Base-by-base conservation (phyloP, 1,140 invertebrate species). In the Drosophila miranda region DNA sequence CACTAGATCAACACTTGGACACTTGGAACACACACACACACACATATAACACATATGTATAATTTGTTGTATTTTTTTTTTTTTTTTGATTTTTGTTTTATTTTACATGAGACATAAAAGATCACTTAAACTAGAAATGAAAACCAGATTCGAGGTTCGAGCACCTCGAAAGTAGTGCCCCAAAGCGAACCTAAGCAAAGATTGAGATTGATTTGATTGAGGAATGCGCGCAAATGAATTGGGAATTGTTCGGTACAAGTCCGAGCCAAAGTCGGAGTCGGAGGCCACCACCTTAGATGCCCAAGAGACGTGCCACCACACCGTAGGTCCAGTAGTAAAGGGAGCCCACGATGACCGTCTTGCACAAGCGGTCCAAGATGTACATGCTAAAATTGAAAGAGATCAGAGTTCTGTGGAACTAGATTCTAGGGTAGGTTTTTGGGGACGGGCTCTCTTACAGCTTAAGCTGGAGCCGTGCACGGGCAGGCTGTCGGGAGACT, bases 401-500 rank as follows among this genome's bases (percentile, higher is more conserved):
- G 14, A 42, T 62, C 45, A 48, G 28, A 62, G 14, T 52, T 64
- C 16, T 38, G 19, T 23, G 46, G 11, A 42, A 28, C 8, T 14
- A 8, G n/a, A 5, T 9, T 21, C 44, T n/a, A 16, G 30, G 6
- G 51, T 6, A 4, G 50, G 43, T 19, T 14, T 28, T n/a, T 46
- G 30, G 11, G 34, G 23, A 9, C 8, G 28, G 30, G 8, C 23
- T 51, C 52, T 41, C 94, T 94, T 92, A 96, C 96, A 96, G 92
- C 91, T 93, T 95, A 60, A 95, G 93, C 78, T 96, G 94, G 11
- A 94, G 91, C 59, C 95, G 93, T 19, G 95, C 95, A 82, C 93
- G 0, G 96, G 95, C 44, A 98, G 89, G 38, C 95, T 95, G 9
- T 94, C 94, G 13, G 96, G 92, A 56, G 96, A 94, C 90, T 98